phyloP scores from a whole-genome alignment of 2,797 vertebrate genomes.

The Ptychadena robeensis region DNA sequence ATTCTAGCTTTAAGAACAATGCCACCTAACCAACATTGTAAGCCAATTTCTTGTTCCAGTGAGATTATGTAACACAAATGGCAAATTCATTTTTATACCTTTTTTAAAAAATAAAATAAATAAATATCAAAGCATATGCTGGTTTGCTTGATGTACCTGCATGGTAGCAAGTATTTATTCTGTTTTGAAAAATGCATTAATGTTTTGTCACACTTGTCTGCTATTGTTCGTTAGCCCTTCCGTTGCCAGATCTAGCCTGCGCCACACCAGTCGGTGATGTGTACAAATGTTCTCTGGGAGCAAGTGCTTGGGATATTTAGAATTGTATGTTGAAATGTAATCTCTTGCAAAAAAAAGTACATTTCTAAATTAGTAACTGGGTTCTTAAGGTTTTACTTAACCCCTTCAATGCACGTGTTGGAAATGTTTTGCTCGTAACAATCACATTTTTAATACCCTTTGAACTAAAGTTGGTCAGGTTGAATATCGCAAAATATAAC shows the following conservation, averaged over 20 bases:
- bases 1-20: background rate
- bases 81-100: background rate
- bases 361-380: background rate
- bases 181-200: conserved; percentile 50
- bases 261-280: background rate
- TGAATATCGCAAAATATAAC: background rate
- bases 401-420: conserved; percentile 52
- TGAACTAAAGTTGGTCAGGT: background rate
- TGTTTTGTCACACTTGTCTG: conserved; percentile 72
- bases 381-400: conserved; percentile 4
- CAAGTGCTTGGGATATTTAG: conserved; percentile 65
- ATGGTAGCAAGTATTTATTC: conserved; percentile 83
- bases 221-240: conserved; percentile 73
- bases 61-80: background rate
- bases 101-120: background rate
- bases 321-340: conserved; percentile 63
- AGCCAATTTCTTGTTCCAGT: background rate
- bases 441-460: background rate
- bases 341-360: conserved; percentile 6
- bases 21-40: background rate
- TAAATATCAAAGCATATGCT: conserved; percentile 2
- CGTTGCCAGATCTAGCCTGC: conserved; percentile 17
- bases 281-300: background rate
- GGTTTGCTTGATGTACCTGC: conserved; percentile 71
- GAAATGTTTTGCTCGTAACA: background rate